phyloP scores from a whole-genome alignment of 2,797 vertebrate genomes.

The Notolabrus celidotus region DNA sequence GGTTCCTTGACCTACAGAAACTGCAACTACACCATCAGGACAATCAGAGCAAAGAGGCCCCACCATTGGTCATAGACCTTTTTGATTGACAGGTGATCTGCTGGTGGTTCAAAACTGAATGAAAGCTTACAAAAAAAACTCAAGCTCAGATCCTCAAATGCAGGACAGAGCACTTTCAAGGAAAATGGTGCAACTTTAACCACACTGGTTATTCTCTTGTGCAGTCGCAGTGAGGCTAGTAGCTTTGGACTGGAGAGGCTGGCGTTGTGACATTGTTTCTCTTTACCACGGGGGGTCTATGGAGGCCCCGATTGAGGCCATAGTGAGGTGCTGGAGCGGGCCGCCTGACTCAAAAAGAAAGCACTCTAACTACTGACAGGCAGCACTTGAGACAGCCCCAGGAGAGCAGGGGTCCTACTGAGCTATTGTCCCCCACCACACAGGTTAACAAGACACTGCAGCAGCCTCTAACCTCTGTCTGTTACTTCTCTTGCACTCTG shows the following conservation, averaged over 20 bases:
- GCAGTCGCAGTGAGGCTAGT: conserved; percentile 40
- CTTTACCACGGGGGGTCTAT: conserved; percentile 60
- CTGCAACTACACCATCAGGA: conserved; percentile 7
- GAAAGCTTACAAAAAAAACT: conserved; percentile 20
- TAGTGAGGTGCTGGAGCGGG: conserved; percentile 68
- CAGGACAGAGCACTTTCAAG: conserved; percentile 45
- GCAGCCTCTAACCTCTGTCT: conserved; percentile 60
- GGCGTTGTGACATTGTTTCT: conserved; percentile 72
- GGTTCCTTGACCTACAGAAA: conserved; percentile 2
- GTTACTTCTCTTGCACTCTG: conserved; percentile 35
- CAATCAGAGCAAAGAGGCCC: background rate
- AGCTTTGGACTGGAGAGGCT: conserved; percentile 40
- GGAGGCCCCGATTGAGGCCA: conserved; percentile 64
- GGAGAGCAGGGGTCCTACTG: conserved; percentile 75
- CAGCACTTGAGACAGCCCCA: conserved; percentile 74
- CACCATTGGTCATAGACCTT: conserved; percentile 22
- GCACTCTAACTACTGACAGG: conserved; percentile 75
- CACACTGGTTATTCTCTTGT: conserved; percentile 48
- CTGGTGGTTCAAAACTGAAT: conserved; percentile 19
- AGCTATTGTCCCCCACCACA: conserved; percentile 69
- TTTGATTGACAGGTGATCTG: conserved; percentile 62
- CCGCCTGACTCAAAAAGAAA: conserved; percentile 70
- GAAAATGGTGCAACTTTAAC: conserved; percentile 62
- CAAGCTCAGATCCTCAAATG: conserved; percentile 42
- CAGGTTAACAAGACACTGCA: conserved; percentile 79